Evolutionary conservation across 2,797 vertebrate genomes (phyloP).

Genomic region (Gymnoscopelus microlampas): DNA sequence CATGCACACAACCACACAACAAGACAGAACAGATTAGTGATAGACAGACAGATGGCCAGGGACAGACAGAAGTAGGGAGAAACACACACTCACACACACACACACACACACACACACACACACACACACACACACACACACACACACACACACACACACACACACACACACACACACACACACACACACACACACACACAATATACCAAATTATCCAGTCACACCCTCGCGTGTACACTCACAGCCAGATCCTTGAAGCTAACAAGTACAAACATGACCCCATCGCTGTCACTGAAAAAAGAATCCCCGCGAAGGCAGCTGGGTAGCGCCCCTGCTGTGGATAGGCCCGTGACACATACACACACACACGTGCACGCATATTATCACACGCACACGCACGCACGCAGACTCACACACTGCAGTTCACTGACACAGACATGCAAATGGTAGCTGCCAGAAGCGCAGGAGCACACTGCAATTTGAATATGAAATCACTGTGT

Average conservation of each 20-base stretch:
- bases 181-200: constrained; percentile 7
- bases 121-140: constrained; percentile 4
- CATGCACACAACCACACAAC: neutral
- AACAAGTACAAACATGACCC: constrained; percentile 78
- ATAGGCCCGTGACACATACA: constrained; percentile 59
- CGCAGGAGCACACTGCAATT: constrained; percentile 26
- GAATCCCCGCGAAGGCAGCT: constrained; percentile 62
- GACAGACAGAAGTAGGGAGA: constrained; percentile 11
- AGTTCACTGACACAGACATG: neutral
- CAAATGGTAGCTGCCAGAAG: neutral
- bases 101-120: neutral
- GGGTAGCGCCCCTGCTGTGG: constrained; percentile 39
- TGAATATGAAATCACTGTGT: constrained; percentile 28
- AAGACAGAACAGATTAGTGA: no score
- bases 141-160: neutral
- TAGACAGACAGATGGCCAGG: no score
- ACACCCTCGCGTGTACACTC: constrained; percentile 69
- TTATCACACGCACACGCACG: constrained; percentile 38
- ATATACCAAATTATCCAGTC: constrained; percentile 59
- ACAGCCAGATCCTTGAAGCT: constrained; percentile 65
- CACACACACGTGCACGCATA: constrained; percentile 44
- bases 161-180: constrained; percentile 8
- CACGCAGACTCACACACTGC: constrained; percentile 44
- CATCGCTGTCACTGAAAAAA: constrained; percentile 69
- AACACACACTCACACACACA: constrained; percentile 23